phyloP scores from a whole-genome alignment of 2,888 invertebrate species.

The Lithophane ornitopus region DNA sequence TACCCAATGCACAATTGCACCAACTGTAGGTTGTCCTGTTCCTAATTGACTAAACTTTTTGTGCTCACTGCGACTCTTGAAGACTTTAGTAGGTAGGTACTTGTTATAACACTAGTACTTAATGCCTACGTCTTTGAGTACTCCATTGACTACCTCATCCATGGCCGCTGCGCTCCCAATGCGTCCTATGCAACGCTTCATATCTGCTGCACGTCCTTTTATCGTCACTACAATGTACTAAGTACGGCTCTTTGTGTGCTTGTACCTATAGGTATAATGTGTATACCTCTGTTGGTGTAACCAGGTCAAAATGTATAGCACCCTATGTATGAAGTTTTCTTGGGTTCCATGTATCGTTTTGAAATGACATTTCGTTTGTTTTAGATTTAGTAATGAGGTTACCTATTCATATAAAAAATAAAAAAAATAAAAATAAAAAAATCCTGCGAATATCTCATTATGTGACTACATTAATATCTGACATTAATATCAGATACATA shows the following conservation, averaged over 20 bases:
- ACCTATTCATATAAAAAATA: too few species aligned
- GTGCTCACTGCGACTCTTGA: neutral
- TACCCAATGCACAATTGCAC: neutral
- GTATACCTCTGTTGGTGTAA: slow-evolving; percentile 17
- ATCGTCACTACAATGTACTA: slow-evolving; percentile 50
- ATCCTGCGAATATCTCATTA: too few species aligned
- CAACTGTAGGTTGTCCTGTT: neutral
- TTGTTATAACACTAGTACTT: neutral
- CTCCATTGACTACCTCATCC: slow-evolving; percentile 35
- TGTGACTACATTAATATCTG: too few species aligned
- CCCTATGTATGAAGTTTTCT: neutral
- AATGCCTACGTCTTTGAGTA: neutral
- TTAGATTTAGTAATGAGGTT: too few species aligned
- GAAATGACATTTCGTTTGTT: neutral
- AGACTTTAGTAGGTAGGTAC: neutral
- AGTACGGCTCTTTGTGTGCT: slow-evolving; percentile 33
- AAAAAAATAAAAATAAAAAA: too few species aligned
- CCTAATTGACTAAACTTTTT: neutral
- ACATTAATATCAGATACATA: too few species aligned
- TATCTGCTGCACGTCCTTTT: slow-evolving; percentile 59
- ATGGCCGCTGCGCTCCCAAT: slow-evolving; percentile 34
- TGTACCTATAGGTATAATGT: too few species aligned
- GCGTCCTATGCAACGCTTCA: slow-evolving; percentile 52
- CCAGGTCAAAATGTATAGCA: slow-evolving; percentile 35
- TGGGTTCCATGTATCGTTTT: neutral